phyloP scores from a whole-genome alignment of 2,113 vertebrate genomes.

The Fregata magnificens region DNA sequence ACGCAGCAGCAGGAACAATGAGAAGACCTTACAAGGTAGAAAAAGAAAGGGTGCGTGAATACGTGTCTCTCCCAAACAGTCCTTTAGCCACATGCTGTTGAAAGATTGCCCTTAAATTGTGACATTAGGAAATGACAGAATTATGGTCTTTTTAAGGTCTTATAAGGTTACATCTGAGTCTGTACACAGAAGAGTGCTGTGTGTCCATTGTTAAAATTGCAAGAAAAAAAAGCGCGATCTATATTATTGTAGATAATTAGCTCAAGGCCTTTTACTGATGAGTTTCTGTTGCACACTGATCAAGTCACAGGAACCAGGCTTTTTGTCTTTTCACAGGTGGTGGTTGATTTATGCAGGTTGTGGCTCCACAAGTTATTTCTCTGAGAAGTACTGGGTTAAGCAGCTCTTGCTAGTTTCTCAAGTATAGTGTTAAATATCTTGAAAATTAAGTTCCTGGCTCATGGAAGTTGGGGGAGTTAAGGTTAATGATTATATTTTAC shows the following conservation, averaged over 20 bases:
- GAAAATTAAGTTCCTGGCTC: neutral
- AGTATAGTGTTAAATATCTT: neutral
- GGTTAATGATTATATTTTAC: neutral
- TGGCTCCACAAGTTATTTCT: neutral
- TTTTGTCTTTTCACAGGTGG: neutral
- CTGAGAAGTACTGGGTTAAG: neutral
- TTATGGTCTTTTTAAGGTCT: accelerated
- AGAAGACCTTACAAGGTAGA: slow-evolving; percentile 64
- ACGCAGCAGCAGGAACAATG: slow-evolving; percentile 80
- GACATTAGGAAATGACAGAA: too few relatives aligned
- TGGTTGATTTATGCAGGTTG: neutral
- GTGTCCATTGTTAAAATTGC: neutral
- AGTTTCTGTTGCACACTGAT: neutral
- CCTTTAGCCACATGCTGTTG: neutral
- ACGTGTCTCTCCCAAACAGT: neutral
- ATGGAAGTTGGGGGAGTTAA: neutral
- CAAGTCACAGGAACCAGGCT: too few relatives aligned
- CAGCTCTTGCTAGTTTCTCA: neutral
- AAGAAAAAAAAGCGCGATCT: accelerated
- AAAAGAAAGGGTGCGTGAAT: neutral
- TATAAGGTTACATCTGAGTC: neutral
- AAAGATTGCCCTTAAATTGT: neutral
- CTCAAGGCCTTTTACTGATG: neutral
- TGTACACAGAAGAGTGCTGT: neutral
- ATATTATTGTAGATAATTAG: accelerated